Evolutionary conservation across 2,113 vertebrate species (phyloP).

Genomic region (Triplophysa dalaica): DNA sequence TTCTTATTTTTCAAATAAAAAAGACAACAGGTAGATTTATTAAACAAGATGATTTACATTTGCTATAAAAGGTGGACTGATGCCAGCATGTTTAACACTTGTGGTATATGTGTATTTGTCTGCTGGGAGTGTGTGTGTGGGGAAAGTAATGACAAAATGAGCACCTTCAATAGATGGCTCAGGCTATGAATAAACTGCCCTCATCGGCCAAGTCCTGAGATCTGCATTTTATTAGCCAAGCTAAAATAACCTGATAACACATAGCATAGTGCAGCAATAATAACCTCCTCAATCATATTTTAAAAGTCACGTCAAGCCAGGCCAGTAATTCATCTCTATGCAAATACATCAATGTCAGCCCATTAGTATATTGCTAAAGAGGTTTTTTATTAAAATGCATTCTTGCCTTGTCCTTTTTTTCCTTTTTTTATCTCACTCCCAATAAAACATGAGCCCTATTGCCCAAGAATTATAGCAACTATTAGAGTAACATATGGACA

Average conservation of each 20-base stretch:
- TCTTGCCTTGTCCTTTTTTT: constrained; percentile 63
- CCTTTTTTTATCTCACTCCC: constrained; percentile 78
- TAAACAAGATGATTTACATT: too few relatives aligned
- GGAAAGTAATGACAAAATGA: constrained; percentile 73
- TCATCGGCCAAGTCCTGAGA: constrained; percentile 69
- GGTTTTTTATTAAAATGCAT: constrained; percentile 91
- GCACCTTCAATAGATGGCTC: constrained; percentile 68
- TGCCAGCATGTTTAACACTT: constrained; percentile 42
- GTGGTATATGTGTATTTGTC: constrained; percentile 38
- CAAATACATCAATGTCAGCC: constrained; percentile 89
- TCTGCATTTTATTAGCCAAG: constrained; percentile 74
- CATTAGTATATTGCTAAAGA: constrained; percentile 85
- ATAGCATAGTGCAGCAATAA: constrained; percentile 81
- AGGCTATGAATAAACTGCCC: constrained; percentile 65
- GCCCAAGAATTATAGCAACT: constrained; percentile 95
- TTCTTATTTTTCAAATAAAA: too few relatives aligned
- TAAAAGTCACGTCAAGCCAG: constrained; percentile 90
- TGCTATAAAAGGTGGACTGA: neutral
- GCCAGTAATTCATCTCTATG: constrained; percentile 91
- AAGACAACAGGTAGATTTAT: too few relatives aligned
- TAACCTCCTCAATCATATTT: constrained; percentile 94
- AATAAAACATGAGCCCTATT: constrained; percentile 88
- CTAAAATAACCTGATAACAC: constrained; percentile 81
- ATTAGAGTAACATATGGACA: constrained; percentile 94
- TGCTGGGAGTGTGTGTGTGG: constrained; percentile 5